Percentiles rank a stretch among this genome's conserved stretches.
phyloP scores from a whole-genome alignment of 2,888 invertebrate species.

The Anorthoa munda region DNA sequence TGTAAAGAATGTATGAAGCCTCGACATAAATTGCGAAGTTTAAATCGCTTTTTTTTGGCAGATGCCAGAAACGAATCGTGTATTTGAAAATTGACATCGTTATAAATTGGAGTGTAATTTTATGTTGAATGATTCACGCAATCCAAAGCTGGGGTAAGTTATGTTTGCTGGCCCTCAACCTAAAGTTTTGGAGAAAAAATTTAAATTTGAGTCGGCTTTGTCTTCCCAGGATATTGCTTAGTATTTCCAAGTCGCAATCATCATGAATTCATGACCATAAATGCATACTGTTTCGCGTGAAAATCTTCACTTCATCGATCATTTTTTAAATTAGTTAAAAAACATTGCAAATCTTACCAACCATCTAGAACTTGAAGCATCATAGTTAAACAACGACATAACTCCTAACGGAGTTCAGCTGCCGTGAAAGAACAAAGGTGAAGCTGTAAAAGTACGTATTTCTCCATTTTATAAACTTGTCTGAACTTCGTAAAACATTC shows the following conservation, averaged over 20 bases:
- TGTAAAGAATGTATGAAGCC: too few relatives aligned
- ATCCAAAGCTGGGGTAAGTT: not conserved
- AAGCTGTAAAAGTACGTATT: conserved; percentile 60
- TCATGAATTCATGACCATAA: not conserved
- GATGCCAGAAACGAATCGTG: not conserved
- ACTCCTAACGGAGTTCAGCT: conserved; percentile 29
- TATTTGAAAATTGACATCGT: not conserved
- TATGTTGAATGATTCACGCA: not conserved
- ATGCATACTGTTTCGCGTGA: not conserved
- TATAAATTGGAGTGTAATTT: not conserved
- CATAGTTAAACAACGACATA: conserved; percentile 27
- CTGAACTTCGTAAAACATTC: conserved; percentile 59
- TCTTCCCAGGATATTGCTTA: not conserved
- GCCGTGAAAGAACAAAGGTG: conserved; percentile 52
- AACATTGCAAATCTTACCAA: not conserved
- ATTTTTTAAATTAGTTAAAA: not conserved
- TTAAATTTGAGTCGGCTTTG: not conserved
- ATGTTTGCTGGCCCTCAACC: not conserved
- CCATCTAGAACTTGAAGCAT: conserved; percentile 14
- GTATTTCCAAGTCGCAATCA: too few relatives aligned
- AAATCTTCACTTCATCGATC: not conserved
- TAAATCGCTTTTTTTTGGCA: not conserved
- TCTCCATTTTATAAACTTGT: conserved; percentile 60
- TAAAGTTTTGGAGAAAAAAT: not conserved
- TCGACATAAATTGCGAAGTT: not conserved